Evolutionary conservation across 2,113 vertebrate species (phyloP).

Genomic region (Hiodon alosoides): DNA sequence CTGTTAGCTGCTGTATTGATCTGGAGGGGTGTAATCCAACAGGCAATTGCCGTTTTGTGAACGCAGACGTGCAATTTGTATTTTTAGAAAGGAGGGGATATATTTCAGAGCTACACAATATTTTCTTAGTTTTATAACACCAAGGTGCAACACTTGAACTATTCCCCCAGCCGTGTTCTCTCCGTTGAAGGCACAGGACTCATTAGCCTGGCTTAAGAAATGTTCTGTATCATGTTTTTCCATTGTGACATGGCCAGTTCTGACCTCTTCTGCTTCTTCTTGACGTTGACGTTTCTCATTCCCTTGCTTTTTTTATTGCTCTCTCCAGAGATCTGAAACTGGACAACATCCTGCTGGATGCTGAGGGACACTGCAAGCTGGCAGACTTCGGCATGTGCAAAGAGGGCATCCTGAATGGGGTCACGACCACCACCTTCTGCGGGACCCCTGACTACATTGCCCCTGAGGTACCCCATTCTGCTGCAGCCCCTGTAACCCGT

Average conservation of each 20-base stretch:
- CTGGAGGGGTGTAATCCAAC: not conserved
- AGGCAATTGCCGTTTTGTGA: not conserved
- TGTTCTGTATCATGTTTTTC: not conserved
- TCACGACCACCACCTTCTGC: constrained; percentile 93
- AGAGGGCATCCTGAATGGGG: constrained; percentile 87
- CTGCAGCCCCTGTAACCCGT: not conserved
- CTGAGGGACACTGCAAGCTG: constrained; percentile 94
- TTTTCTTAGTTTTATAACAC: constrained; percentile 1
- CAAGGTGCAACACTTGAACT: not conserved
- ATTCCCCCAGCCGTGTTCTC: not conserved
- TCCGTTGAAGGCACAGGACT: not conserved
- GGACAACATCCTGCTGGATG: constrained; percentile 94
- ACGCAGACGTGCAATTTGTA: not conserved
- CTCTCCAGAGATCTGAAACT: constrained; percentile 87
- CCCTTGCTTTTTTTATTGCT: constrained; percentile 27
- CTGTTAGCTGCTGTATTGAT: not conserved
- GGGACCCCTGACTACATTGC: constrained; percentile 97
- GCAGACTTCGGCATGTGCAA: constrained; percentile 99
- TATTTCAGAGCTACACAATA: not conserved
- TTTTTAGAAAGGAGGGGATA: not conserved
- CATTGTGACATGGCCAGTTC: not conserved
- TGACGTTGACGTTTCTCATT: not conserved
- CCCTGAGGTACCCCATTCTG: constrained; percentile 73
- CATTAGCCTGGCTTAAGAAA: constrained; percentile 4
- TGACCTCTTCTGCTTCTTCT: not conserved